Evolutionary conservation across 2,888 invertebrate species (phyloP).

Genomic region (Drosophila anceps): DNA sequence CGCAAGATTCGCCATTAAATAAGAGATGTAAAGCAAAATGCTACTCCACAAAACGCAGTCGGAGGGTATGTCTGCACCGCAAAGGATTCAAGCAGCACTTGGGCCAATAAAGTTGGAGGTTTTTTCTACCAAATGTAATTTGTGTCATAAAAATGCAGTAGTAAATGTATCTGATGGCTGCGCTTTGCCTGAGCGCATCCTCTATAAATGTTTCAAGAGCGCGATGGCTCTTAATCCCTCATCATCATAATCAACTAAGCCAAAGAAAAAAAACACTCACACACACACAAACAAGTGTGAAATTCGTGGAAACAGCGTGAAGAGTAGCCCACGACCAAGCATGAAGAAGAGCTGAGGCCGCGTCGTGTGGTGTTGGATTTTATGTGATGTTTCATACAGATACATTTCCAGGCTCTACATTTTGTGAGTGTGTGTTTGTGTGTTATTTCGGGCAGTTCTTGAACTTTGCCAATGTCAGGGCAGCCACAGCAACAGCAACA

Average conservation of each 20-base stretch:
- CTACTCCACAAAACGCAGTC: conserved; percentile 20
- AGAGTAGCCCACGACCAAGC: conserved; percentile 39
- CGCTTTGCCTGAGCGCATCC: conserved; percentile 32
- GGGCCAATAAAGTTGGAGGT: conserved; percentile 2
- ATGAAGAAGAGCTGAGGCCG: conserved; percentile 14
- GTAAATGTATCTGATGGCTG: conserved; percentile 61
- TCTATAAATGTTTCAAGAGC: conserved; percentile 50
- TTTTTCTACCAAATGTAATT: conserved; percentile 24
- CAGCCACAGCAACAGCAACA: conserved; percentile 17
- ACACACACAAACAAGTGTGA: conserved; percentile 57
- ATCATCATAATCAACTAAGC: conserved; percentile 67
- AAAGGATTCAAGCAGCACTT: neutral
- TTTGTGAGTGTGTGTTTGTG: conserved; percentile 13
- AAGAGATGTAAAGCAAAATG: conserved; percentile 27
- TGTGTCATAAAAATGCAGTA: conserved; percentile 61
- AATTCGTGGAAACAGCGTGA: conserved; percentile 74
- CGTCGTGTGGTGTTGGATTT: conserved; percentile 33
- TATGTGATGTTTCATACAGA: conserved; percentile 28
- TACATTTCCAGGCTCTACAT: conserved; percentile 25
- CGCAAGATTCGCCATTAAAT: conserved; percentile 5
- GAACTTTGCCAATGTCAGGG: conserved; percentile 74
- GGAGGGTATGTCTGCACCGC: conserved; percentile 22
- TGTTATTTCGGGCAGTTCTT: conserved; percentile 60
- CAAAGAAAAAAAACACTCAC: conserved; percentile 30
- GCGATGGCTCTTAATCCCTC: conserved; percentile 69